These are phyloP conservation scores for Parascotia fuliginaria DNA, from an alignment of 2,888 invertebrate species.

Conservation along the genomic window DNA sequence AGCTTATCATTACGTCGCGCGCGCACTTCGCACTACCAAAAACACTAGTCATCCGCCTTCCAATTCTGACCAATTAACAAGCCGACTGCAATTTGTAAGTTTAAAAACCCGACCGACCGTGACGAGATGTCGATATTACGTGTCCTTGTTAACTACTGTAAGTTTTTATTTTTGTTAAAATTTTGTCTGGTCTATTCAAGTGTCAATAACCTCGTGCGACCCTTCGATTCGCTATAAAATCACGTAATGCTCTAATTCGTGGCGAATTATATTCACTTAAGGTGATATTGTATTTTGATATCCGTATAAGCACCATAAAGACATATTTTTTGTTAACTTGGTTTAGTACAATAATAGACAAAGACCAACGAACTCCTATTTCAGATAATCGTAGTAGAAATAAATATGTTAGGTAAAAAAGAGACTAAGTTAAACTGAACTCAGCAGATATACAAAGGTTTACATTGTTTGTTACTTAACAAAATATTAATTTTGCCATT, in stretches of 20 bases:
- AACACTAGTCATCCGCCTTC: slow-evolving; percentile 73
- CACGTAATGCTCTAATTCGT: slow-evolving; percentile 12
- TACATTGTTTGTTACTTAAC: no score
- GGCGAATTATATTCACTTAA: neutral
- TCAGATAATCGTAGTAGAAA: neutral
- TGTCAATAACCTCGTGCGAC: slow-evolving; percentile 36
- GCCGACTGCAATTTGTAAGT: slow-evolving; percentile 71
- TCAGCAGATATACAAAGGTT: no score
- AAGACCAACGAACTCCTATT: neutral
- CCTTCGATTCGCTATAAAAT: slow-evolving; percentile 19
- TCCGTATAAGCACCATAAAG: neutral
- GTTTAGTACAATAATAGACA: neutral
- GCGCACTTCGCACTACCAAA: slow-evolving; percentile 78
- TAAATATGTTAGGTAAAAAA: neutral
- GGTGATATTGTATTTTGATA: neutral
- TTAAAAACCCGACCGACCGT: slow-evolving; percentile 65
- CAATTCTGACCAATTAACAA: slow-evolving; percentile 77
- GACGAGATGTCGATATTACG: slow-evolving; percentile 69
- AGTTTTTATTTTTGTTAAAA: slow-evolving; percentile 42
- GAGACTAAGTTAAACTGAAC: no score
- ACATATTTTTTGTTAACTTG: neutral
- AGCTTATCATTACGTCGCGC: slow-evolving; percentile 75
- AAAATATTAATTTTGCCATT: no score
- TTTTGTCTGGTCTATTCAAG: slow-evolving; percentile 25
- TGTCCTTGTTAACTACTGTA: slow-evolving; percentile 70